Conservation (phyloP, 2,888 invertebrate species). For the Agonum fuliginosum region DNA sequence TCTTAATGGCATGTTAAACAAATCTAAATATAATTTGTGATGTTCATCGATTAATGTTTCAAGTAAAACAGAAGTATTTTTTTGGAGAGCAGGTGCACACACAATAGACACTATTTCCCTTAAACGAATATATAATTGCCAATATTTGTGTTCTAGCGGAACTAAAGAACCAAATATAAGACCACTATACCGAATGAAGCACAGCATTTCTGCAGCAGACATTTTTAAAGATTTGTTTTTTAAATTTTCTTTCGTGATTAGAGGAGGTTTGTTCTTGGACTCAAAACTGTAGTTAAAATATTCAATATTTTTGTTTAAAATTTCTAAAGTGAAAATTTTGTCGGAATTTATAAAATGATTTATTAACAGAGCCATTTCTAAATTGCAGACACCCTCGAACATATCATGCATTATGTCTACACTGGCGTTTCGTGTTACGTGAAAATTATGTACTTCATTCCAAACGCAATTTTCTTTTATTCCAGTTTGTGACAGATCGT, state of each 20-base stretch:
- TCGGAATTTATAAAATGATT: slow-evolving; percentile 14
- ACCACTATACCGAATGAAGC: not conserved
- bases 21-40: slow-evolving; percentile 13
- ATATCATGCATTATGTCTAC: slow-evolving; percentile 60
- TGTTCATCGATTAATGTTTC: slow-evolving; percentile 9
- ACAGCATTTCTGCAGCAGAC: slow-evolving; percentile 7
- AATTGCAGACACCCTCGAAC: slow-evolving; percentile 56
- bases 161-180: not conserved
- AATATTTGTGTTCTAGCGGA: not conserved
- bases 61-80: not conserved
- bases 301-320: slow-evolving; percentile 3
- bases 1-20: not conserved
- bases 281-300: slow-evolving; percentile 15
- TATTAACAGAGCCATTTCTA: slow-evolving; percentile 20
- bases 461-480: slow-evolving; percentile 10
- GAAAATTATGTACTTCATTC: slow-evolving; percentile 28
- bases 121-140: slow-evolving; percentile 6
- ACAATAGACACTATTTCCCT: not conserved
- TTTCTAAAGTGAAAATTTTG: slow-evolving; percentile 32
- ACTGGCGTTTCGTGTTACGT: slow-evolving; percentile 51
- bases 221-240: slow-evolving; percentile 3
- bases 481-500: slow-evolving; percentile 4
- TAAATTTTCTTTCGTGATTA: not conserved
- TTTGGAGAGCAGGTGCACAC: not conserved
- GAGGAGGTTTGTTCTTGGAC: slow-evolving; percentile 2